Evolutionary conservation across 1,140 invertebrate species (phyloP).

Genomic region (Drosophila miranda): DNA sequence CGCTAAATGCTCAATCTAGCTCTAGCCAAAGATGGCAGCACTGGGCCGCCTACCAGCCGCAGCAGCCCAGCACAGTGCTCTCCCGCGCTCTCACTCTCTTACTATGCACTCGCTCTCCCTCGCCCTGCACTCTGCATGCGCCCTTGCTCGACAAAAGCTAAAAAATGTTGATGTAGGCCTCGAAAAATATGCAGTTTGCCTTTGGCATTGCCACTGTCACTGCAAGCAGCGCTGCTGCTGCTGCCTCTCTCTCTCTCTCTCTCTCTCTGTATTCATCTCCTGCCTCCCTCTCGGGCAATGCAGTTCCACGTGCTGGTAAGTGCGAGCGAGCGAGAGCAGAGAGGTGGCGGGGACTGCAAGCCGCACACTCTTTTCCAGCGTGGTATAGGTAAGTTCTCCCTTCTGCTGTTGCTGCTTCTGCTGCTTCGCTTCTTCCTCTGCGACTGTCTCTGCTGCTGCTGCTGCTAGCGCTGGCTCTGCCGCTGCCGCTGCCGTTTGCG

Average conservation of each 20-base stretch:
- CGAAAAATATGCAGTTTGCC: conserved; percentile 77
- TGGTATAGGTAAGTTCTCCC: conserved; percentile 80
- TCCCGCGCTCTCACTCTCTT: conserved; percentile 1
- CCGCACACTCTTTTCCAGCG: conserved; percentile 62
- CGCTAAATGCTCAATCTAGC: too few species aligned
- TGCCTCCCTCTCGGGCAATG: conserved; percentile 17
- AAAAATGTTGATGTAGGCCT: conserved; percentile 80
- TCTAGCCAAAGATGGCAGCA: conserved; percentile 1
- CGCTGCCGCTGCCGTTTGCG: conserved; percentile 13
- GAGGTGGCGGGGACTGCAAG: conserved; percentile 53
- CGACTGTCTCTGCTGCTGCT: not conserved
- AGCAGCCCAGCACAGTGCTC: conserved; percentile 15
- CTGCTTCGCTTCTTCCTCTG: conserved; percentile 4
- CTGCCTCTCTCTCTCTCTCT: not conserved
- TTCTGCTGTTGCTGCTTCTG: conserved; percentile 30
- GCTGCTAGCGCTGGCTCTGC: not conserved
- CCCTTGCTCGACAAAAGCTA: conserved; percentile 58
- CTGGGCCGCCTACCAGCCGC: conserved; percentile 20
- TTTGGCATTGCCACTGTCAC: conserved; percentile 80
- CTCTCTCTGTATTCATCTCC: not conserved
- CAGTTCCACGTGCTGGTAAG: conserved; percentile 18
- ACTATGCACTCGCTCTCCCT: conserved; percentile 24
- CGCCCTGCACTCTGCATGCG: conserved; percentile 30
- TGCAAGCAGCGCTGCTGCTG: conserved; percentile 61
- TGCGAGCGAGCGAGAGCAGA: conserved; percentile 9